Evolutionary conservation across 2,797 vertebrate species (phyloP).

Genomic region (Rhabdophis nuchalis): DNA sequence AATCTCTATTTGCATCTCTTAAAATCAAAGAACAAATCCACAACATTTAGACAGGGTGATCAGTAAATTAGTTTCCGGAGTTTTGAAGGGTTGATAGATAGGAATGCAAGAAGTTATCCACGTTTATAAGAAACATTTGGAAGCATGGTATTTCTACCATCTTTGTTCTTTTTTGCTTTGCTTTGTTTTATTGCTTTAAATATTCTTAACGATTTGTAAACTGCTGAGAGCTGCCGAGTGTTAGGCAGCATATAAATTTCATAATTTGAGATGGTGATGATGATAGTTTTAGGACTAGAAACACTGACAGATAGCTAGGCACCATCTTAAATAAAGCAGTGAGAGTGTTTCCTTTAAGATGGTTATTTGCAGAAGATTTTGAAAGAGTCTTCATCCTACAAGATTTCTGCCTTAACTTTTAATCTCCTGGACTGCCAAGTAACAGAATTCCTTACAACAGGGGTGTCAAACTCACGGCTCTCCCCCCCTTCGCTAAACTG

Average conservation of each 20-base stretch:
- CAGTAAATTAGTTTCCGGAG: background rate
- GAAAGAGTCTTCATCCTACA: background rate
- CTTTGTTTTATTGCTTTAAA: background rate
- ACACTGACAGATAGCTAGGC: background rate
- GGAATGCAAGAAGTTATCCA: background rate
- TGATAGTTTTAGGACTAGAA: background rate
- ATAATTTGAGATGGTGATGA: background rate
- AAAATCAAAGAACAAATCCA: background rate
- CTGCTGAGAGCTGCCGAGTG: background rate
- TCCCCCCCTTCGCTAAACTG: no score
- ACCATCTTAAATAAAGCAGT: background rate
- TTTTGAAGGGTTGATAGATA: background rate
- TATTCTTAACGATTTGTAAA: background rate
- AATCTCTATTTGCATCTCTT: background rate
- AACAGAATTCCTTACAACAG: background rate
- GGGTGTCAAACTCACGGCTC: no score
- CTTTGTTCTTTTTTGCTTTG: background rate
- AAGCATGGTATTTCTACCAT: background rate
- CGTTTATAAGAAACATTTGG: background rate
- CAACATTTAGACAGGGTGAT: background rate
- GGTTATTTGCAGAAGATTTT: background rate
- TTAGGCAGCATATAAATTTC: background rate
- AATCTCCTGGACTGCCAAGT: background rate
- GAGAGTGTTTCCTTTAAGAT: background rate
- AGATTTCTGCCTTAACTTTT: background rate